phyloP scores from a whole-genome alignment of 2,888 invertebrate species.

The Deilephila elpenor region DNA sequence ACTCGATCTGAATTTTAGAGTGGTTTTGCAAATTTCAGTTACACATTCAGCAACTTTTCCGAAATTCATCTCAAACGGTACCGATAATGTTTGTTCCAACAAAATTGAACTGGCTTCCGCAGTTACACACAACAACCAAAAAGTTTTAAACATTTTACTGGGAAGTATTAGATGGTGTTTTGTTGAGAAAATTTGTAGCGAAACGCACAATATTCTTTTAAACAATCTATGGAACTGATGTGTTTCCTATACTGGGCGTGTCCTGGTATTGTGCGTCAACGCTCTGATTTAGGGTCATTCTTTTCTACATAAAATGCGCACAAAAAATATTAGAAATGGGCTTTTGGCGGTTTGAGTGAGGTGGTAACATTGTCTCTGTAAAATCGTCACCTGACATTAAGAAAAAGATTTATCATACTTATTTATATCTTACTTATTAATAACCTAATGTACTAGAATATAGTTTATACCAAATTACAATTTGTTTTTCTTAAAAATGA shows the following conservation, averaged over 20 bases:
- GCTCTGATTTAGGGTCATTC: no score
- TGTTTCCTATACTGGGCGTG: neutral
- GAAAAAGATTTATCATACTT: no score
- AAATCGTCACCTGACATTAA: no score
- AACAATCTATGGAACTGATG: neutral
- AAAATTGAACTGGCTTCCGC: neutral
- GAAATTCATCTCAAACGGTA: slow-evolving; percentile 9
- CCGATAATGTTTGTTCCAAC: neutral
- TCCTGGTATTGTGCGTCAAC: neutral
- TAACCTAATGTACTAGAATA: no score
- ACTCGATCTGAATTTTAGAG: slow-evolving; percentile 43
- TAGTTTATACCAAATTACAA: no score
- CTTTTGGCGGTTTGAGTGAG: no score
- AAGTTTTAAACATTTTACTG: neutral
- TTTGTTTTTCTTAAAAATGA: no score
- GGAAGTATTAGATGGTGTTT: neutral
- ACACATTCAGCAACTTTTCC: slow-evolving; percentile 44
- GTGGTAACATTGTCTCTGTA: no score
- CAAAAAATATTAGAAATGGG: no score
- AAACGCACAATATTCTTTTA: neutral
- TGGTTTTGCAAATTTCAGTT: slow-evolving; percentile 38
- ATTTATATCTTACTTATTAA: no score
- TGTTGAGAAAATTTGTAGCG: neutral
- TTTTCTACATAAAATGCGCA: no score
- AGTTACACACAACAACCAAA: slow-evolving; percentile 8